phyloP scores from a whole-genome alignment of 2,113 vertebrate genomes.

The mouse (Mus musculus) region GRCm39 chr2:56551501-56552000 shows the following conservation, averaged over 20 bases:
- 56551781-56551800: slow-evolving; percentile 83
- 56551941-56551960: slow-evolving; percentile 35
- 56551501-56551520: background rate
- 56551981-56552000: slow-evolving; percentile 85
- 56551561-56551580: slow-evolving; percentile 71
- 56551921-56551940: slow-evolving; percentile 38
- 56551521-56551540: slow-evolving; percentile 13
- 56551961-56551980: slow-evolving; percentile 78
- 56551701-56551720: slow-evolving; percentile 85
- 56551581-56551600: slow-evolving; percentile 72
- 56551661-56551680: slow-evolving; percentile 88
- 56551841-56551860: slow-evolving; percentile 42
- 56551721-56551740: slow-evolving; percentile 84
- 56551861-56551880: slow-evolving; percentile 67
- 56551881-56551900: slow-evolving; percentile 62
- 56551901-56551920: slow-evolving; percentile 30
- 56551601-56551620: slow-evolving; percentile 79
- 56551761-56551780: slow-evolving; percentile 87
- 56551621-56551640: slow-evolving; percentile 86
- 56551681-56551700: slow-evolving; percentile 84
- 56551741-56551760: slow-evolving; percentile 89
- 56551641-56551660: slow-evolving; percentile 87
- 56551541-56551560: slow-evolving; percentile 75
- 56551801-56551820: slow-evolving; percentile 49
- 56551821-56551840: slow-evolving; percentile 51